Conservation (phyloP, 2,888 invertebrate species). For the Philaethria dido region DNA sequence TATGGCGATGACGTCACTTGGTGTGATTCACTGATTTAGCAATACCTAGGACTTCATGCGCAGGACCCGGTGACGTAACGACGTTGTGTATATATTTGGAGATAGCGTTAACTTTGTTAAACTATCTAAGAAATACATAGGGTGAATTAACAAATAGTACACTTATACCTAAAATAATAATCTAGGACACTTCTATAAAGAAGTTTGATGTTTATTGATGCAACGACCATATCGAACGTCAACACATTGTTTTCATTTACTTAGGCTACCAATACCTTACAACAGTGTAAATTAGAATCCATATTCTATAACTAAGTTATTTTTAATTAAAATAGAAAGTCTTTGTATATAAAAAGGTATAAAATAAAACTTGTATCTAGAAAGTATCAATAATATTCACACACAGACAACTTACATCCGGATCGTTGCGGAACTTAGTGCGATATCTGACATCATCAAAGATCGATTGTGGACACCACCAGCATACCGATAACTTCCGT, state of each 20-base stretch:
- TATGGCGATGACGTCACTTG: constrained; percentile 73
- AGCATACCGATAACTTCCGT: constrained; percentile 16
- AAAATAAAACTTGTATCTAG: constrained; percentile 45
- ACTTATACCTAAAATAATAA: too few relatives aligned
- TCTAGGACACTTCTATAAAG: too few relatives aligned
- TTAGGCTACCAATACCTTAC: background rate
- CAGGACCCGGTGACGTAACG: constrained; percentile 38
- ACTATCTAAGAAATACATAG: background rate
- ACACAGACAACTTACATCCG: constrained; percentile 54
- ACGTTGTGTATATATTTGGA: constrained; percentile 27
- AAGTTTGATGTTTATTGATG: too few relatives aligned
- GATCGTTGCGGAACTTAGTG: constrained; percentile 62
- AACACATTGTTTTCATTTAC: too few relatives aligned
- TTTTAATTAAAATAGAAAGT: background rate
- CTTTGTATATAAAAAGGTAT: background rate
- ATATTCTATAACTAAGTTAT: too few relatives aligned
- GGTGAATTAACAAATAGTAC: too few relatives aligned
- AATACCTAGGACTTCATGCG: constrained; percentile 39
- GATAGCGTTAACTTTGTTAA: background rate
- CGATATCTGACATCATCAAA: constrained; percentile 48
- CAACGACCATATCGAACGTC: too few relatives aligned
- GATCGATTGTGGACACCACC: constrained; percentile 23
- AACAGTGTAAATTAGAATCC: too few relatives aligned
- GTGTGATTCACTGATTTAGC: constrained; percentile 67
- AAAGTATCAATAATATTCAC: constrained; percentile 51